These are phyloP conservation scores for Zosterops lateralis DNA, from an alignment of 2,113 vertebrate genomes.

Conservation along the genomic window DNA sequence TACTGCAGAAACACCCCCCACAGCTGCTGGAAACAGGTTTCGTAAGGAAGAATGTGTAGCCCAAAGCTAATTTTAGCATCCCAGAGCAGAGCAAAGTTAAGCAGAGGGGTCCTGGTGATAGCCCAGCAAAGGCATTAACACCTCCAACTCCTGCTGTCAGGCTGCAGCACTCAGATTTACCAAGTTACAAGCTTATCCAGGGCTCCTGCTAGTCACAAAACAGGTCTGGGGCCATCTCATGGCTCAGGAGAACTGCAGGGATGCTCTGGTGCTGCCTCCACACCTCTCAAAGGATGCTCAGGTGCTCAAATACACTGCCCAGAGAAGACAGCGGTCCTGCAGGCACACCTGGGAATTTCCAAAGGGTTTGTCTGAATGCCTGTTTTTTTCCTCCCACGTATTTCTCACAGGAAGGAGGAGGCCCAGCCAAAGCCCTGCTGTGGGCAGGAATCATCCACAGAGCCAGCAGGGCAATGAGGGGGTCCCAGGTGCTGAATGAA, in stretches of 20 bases:
- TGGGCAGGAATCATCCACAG: rapidly evolving
- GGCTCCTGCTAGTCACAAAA: not conserved
- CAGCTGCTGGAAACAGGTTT: not conserved
- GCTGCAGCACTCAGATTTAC: not conserved
- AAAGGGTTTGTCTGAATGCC: not conserved
- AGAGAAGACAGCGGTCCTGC: not conserved
- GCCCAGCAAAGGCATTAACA: not conserved
- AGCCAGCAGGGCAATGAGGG: not conserved
- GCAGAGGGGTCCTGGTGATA: not conserved
- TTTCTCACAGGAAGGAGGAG: not conserved
- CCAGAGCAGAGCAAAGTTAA: not conserved
- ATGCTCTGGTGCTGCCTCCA: not conserved
- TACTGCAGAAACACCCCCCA: not conserved
- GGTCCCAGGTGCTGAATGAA: not conserved
- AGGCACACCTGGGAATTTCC: not conserved
- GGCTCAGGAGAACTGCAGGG: not conserved
- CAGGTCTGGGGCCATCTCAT: not conserved
- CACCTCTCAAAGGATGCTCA: not conserved
- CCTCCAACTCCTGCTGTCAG: not conserved
- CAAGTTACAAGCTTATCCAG: not conserved
- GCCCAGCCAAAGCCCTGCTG: not conserved
- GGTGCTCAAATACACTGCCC: not conserved
- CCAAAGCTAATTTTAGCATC: constrained; percentile 43
- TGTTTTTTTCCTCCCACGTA: not conserved
- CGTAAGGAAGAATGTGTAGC: not conserved